Base-by-base conservation (phyloP, 1,140 invertebrate genomes). In the Microplitis mediator region DNA sequence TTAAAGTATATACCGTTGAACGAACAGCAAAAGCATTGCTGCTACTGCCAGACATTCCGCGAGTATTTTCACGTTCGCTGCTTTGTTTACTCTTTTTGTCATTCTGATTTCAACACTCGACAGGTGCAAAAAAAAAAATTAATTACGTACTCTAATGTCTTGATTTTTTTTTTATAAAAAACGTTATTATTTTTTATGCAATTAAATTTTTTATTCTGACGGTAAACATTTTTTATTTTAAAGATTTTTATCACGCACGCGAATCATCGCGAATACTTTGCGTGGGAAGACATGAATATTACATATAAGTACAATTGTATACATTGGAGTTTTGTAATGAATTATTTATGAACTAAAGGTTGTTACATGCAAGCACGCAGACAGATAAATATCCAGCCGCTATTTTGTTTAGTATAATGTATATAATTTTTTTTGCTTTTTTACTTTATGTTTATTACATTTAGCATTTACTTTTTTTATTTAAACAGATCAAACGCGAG, bases 1-100 rank as follows among this genome's bases (percentile, higher is more conserved):
- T 72, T 79, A 78, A 78, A 79, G 78, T 77, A 76, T 23, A 23
- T 11, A 45, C 79, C 77, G 74, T 74, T 65, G 3, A 36, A 23
- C 70, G 32, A 72, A 45, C 39, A 45, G 39, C 23, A 71, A 78
- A 73, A 67, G 76, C 77, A 76, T 70, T 75, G 69, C 35, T 68
- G 45, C 75, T 71, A 50, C 56, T 50, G 71, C 62, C 52, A 56
- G 60, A 61, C 60, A 61, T 61, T 61, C 23, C 32, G 8, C 13
- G 60, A 32, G 60, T 61, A 61, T 61, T 74, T 16, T 71, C 68
- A 45, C 66, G 36, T 58, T 69, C 39, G 32, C 70, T 52, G 36
- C 16, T 71, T 39, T 63, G 16, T 35, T 2, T 13, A 23, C 32
- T n/a, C 39, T 39, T 67, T 23, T 36, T 32, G 9, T 35, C 51